These are phyloP conservation scores for Chironomus tentans DNA, from an alignment of 2,888 invertebrate species.

Conservation along the genomic window DNA sequence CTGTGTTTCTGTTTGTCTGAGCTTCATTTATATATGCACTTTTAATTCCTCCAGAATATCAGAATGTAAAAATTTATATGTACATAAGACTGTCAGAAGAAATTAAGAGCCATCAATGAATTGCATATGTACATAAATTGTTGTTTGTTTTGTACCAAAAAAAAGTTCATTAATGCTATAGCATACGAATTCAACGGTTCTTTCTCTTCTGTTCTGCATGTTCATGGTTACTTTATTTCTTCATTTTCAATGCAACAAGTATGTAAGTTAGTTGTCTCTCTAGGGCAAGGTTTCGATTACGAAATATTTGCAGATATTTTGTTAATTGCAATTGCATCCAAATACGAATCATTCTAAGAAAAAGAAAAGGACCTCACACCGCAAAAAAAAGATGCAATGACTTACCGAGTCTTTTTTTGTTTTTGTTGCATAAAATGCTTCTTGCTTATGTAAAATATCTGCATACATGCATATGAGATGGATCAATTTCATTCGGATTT, in stretches of 20 bases:
- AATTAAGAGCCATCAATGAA: constrained; percentile 7
- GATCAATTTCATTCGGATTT: too few species aligned
- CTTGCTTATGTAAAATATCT: too few species aligned
- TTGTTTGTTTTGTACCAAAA: background rate
- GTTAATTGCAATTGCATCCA: constrained; percentile 10
- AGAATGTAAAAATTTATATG: too few species aligned
- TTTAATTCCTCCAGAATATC: too few species aligned
- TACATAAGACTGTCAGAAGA: background rate
- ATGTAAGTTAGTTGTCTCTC: constrained; percentile 3
- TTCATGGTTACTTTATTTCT: background rate
- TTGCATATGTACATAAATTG: background rate
- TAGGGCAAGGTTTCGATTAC: constrained; percentile 10
- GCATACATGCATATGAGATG: too few species aligned
- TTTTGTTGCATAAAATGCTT: too few species aligned
- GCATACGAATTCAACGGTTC: background rate
- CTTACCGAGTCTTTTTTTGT: background rate
- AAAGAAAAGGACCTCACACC: constrained; percentile 20
- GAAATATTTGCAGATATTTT: constrained; percentile 1
- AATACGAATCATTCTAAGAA: background rate
- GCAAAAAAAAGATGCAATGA: background rate
- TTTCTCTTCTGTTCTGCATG: background rate
- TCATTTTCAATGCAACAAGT: background rate
- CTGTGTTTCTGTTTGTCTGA: background rate
- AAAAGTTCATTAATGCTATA: background rate
- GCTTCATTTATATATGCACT: background rate